Evolutionary conservation across 2,888 invertebrate species (phyloP).

Genomic region (Acrobasis suavella): DNA sequence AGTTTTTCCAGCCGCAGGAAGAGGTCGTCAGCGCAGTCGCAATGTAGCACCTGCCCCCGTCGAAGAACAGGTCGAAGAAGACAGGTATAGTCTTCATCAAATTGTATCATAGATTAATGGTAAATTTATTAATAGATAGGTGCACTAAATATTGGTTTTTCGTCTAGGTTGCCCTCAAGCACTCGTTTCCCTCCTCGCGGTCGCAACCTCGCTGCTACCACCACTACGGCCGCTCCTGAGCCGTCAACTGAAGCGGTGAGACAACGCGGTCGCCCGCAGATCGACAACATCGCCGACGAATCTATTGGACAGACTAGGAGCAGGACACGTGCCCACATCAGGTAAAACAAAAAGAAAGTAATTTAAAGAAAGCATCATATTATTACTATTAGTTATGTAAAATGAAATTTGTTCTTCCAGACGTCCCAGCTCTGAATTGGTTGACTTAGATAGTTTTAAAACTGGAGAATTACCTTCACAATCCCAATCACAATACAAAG

Average conservation of each 20-base stretch:
- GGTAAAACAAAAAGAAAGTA: constrained; percentile 44
- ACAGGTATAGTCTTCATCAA: constrained; percentile 53
- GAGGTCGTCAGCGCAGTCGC: constrained; percentile 77
- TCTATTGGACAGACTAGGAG: constrained; percentile 75
- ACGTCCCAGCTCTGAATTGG: constrained; percentile 89
- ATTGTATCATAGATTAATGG: too few relatives aligned
- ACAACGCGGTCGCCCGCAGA: constrained; percentile 67
- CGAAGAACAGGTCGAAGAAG: constrained; percentile 79
- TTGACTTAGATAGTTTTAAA: constrained; percentile 92
- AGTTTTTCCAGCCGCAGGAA: constrained; percentile 78
- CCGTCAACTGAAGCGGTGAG: constrained; percentile 69
- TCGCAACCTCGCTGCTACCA: constrained; percentile 67
- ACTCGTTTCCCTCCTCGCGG: constrained; percentile 92
- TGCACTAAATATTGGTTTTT: too few relatives aligned
- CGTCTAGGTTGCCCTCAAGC: constrained; percentile 86
- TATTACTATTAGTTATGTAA: background rate
- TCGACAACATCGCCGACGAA: constrained; percentile 74
- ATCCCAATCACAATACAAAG: constrained; percentile 80
- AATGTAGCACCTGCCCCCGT: constrained; percentile 70
- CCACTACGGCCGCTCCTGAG: constrained; percentile 75
- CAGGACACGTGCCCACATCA: constrained; percentile 84
- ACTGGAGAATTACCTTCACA: constrained; percentile 84
- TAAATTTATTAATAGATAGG: too few relatives aligned
- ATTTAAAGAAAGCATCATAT: background rate
- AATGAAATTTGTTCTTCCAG: constrained; percentile 52